Base-by-base conservation (phyloP, 2,888 invertebrate species). In the Charanyca ferruginea region DNA sequence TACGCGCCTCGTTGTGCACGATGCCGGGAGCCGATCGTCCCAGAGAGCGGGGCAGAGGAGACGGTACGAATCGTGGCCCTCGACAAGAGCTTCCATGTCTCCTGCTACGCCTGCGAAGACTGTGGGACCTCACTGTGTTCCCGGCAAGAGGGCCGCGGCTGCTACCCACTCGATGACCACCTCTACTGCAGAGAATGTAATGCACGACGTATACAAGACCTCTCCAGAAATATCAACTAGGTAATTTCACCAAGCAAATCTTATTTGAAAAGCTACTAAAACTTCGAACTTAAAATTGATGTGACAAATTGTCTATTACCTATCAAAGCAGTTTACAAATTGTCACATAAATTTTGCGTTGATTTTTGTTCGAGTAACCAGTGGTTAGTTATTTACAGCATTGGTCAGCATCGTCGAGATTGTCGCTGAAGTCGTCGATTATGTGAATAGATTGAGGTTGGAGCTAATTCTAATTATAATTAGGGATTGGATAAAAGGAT, bases 1-100 rank as follows among this genome's bases (percentile, higher is more conserved):
- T 99, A 99, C 92, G 99, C 99, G 0, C 99, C 99, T 0, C 97
- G 99, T 22, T 99, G 99, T 91, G 99, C 99, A 86, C 98, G 98
- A 0, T 99, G 99, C 89, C 97, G 98, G 69, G 96, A 98, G 81
- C 99, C 99, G 0, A 99, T 99, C 53, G 98, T 99, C 96, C 99
- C 99, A 0, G 98, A 98, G 85, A 97, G 97, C 1, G 99, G 99
- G 0, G 97, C 99, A 80, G 99, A 99, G 78, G 99, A 99, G 93
- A 99, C 99, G 0, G 98, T 99, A 0, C 96, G 99, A 38, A 99
- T 99, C 2, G 99, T 99, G 1, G 99, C 99, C 0, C 96, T 99
- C 74, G 99, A 99, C 92, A 97, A 98, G 83, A 99, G 99, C 90
- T 99, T 99, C 93, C 99, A 99, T 92, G 98, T 99, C 49, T 97